Conservation (phyloP, 2,797 vertebrate genomes). For the Semaprochilodus insignis region DNA sequence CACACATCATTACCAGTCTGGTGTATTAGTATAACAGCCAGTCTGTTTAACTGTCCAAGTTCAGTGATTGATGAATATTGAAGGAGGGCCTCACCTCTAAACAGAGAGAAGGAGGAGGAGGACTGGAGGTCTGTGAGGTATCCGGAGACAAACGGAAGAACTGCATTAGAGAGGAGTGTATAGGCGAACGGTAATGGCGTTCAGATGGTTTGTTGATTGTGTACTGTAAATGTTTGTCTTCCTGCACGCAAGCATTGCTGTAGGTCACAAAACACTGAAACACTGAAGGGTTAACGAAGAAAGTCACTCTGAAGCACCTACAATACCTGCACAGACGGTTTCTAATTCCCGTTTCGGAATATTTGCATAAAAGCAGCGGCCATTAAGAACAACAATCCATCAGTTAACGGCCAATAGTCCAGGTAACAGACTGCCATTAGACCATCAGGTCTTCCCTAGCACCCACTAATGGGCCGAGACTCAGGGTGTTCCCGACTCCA, state of each 20-base stretch:
- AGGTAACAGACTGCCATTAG: not conserved
- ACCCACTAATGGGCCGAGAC: not conserved
- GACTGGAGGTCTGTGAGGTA: slow-evolving; percentile 4
- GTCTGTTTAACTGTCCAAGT: not conserved
- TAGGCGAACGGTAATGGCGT: slow-evolving; percentile 17
- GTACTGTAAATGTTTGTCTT: slow-evolving; percentile 46
- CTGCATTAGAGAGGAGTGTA: slow-evolving; percentile 25
- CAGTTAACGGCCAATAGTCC: not conserved
- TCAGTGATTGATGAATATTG: not conserved
- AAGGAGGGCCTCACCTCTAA: slow-evolving; percentile 5
- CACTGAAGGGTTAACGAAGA: not conserved
- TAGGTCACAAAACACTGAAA: slow-evolving; percentile 23
- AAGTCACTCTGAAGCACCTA: not conserved
- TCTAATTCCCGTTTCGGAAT: not conserved
- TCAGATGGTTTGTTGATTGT: slow-evolving; percentile 31
- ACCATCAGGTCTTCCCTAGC: not conserved
- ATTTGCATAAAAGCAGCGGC: not conserved
- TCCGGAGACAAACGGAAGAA: slow-evolving; percentile 23
- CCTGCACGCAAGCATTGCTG: not conserved
- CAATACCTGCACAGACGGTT: not conserved
- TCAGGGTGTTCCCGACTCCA: not conserved
- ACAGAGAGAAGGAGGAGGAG: slow-evolving; percentile 3
- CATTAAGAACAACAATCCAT: not conserved
- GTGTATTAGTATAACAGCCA: not conserved
- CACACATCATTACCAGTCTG: too few species aligned